These are phyloP conservation scores for Catagonus wagneri DNA, from an alignment of 2,113 vertebrate genomes.

Conservation along the genomic window DNA sequence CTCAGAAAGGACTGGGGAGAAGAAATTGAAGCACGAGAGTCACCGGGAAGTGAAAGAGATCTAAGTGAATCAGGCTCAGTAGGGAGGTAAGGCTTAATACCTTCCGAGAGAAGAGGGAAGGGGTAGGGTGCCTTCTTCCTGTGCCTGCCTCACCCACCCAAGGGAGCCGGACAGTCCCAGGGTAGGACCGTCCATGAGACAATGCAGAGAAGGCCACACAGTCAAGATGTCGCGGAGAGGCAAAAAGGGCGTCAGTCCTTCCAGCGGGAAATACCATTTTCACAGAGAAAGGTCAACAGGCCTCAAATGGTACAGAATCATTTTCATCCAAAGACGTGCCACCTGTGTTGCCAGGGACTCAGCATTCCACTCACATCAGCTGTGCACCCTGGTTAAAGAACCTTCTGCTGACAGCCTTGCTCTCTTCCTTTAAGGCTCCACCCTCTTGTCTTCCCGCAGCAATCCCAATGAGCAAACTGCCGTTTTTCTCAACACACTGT, in stretches of 20 bases:
- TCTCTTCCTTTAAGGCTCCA: not conserved
- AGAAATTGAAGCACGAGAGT: constrained; percentile 72
- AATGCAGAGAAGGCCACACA: constrained; percentile 47
- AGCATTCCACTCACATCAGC: not conserved
- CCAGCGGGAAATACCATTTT: constrained; percentile 68
- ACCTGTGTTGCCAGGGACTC: not conserved
- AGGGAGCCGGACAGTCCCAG: constrained; percentile 30
- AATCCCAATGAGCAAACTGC: not conserved
- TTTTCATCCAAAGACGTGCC: constrained; percentile 15
- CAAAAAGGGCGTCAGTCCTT: constrained; percentile 61
- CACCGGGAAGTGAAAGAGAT: constrained; percentile 72
- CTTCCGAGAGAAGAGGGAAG: constrained; percentile 64
- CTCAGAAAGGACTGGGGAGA: constrained; percentile 62
- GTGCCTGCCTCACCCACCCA: not conserved
- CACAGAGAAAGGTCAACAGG: constrained; percentile 73
- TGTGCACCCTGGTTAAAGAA: not conserved
- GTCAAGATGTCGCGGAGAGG: constrained; percentile 37
- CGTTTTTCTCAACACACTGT: not conserved
- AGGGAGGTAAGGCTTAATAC: constrained; percentile 54
- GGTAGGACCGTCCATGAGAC: constrained; percentile 42
- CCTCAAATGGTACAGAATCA: constrained; percentile 44
- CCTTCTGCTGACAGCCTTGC: not conserved
- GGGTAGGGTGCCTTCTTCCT: not conserved
- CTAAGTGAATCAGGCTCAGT: constrained; percentile 14
- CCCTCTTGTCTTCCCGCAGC: not conserved